Evolutionary conservation across 2,797 vertebrate genomes (phyloP).

Genomic region (Poeciliopsis infans): DNA sequence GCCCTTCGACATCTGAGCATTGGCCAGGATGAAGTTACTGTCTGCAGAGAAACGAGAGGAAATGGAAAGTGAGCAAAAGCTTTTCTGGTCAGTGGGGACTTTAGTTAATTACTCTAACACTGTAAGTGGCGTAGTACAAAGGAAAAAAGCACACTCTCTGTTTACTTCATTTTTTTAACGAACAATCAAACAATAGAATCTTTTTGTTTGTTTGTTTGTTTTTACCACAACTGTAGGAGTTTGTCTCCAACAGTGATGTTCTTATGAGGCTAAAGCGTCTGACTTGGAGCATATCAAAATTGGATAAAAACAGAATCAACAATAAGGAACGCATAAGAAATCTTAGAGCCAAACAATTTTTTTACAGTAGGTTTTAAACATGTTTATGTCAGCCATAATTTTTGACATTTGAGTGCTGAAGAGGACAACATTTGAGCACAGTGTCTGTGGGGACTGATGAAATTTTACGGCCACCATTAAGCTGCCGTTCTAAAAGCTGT

Average conservation of each 20-base stretch:
- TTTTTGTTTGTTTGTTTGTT: not conserved
- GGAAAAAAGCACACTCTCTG: not conserved
- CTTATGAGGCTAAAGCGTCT: not conserved
- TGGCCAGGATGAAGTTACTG: conserved; percentile 98
- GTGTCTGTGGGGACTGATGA: not conserved
- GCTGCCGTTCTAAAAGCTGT: not conserved
- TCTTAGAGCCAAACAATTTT: not conserved
- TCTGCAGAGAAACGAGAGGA: conserved; percentile 77
- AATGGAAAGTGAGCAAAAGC: not conserved
- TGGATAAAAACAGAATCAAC: not conserved
- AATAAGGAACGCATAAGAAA: not conserved
- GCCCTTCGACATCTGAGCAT: conserved; percentile 95
- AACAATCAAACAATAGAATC: not conserved
- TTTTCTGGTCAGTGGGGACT: not conserved
- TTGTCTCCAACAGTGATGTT: not conserved
- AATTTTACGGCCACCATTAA: not conserved
- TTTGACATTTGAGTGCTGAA: not conserved
- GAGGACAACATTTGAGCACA: not conserved
- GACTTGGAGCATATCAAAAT: not conserved
- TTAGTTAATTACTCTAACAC: not conserved
- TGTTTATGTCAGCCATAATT: not conserved
- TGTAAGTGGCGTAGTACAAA: not conserved
- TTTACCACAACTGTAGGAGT: not conserved
- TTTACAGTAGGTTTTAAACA: not conserved
- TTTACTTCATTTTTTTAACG: not conserved